phyloP scores from a whole-genome alignment of 1,140 invertebrate species.

The Odontomachus brunneus region DNA sequence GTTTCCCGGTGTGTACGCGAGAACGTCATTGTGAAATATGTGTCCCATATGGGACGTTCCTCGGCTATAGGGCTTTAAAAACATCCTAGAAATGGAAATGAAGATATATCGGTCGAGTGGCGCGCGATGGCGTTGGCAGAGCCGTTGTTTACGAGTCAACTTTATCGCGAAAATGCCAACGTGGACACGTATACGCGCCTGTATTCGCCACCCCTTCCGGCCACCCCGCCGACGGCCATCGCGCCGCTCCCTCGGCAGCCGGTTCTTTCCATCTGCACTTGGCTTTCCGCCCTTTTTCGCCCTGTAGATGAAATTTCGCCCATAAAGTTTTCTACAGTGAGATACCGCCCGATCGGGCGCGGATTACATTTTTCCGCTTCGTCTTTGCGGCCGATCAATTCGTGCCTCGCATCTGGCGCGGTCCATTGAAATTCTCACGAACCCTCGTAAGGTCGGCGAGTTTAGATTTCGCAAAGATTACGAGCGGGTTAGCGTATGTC shows the following conservation, averaged over 20 bases:
- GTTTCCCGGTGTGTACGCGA: slow-evolving; percentile 66
- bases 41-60: slow-evolving; percentile 79
- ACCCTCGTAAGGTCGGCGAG: slow-evolving; percentile 23
- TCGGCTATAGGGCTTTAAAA: slow-evolving; percentile 76
- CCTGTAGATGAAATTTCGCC: slow-evolving; percentile 18
- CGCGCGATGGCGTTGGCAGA: slow-evolving; percentile 67
- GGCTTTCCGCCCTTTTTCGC: slow-evolving; percentile 11
- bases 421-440: slow-evolving; percentile 24
- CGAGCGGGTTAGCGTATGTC: not conserved
- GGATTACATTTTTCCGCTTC: slow-evolving; percentile 40
- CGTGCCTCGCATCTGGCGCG: slow-evolving; percentile 28
- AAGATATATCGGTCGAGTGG: slow-evolving; percentile 73
- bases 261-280: slow-evolving; percentile 26
- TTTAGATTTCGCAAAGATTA: slow-evolving; percentile 34
- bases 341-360: slow-evolving; percentile 16
- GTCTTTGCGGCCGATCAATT: slow-evolving; percentile 45
- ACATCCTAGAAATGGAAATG: slow-evolving; percentile 76
- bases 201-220: slow-evolving; percentile 22
- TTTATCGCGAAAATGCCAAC: slow-evolving; percentile 69
- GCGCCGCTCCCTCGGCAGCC: slow-evolving; percentile 7
- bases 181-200: slow-evolving; percentile 41
- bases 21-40: slow-evolving; percentile 79
- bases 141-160: slow-evolving; percentile 78
- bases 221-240: not conserved
- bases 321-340: slow-evolving; percentile 13